Evolutionary conservation across 2,113 vertebrate genomes (phyloP).

Genomic region (Nerophis ophidion): DNA sequence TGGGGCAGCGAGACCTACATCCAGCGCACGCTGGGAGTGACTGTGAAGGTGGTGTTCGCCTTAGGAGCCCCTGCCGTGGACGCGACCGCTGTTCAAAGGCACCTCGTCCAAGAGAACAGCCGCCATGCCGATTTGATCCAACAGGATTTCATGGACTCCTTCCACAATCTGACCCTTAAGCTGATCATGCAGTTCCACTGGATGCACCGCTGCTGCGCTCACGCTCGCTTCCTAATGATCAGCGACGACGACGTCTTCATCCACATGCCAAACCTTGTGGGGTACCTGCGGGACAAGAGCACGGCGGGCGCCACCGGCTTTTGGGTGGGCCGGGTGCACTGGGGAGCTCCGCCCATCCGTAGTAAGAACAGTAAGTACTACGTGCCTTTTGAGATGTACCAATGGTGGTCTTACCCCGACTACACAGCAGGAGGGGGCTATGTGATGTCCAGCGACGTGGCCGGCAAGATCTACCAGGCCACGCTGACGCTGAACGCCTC

Average conservation of each 20-base stretch:
- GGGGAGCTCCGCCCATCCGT: slow-evolving; percentile 81
- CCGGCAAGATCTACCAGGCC: slow-evolving; percentile 81
- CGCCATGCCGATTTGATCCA: slow-evolving; percentile 82
- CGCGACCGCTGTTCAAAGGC: slow-evolving; percentile 54
- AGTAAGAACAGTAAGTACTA: slow-evolving; percentile 89
- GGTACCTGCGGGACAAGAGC: slow-evolving; percentile 77
- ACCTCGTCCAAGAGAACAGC: slow-evolving; percentile 75
- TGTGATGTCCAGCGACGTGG: slow-evolving; percentile 83
- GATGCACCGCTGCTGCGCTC: slow-evolving; percentile 82
- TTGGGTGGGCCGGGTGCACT: slow-evolving; percentile 89
- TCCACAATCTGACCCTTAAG: slow-evolving; percentile 93
- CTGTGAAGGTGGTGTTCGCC: slow-evolving; percentile 85
- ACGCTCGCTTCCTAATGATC: slow-evolving; percentile 91
- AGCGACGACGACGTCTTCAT: slow-evolving; percentile 94
- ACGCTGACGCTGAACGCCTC: slow-evolving; percentile 85
- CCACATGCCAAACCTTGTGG: slow-evolving; percentile 89
- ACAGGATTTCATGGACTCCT: slow-evolving; percentile 90
- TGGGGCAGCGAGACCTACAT: slow-evolving; percentile 89
- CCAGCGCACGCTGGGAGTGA: slow-evolving; percentile 71
- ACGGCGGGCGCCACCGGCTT: slow-evolving; percentile 73
- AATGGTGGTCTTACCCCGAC: slow-evolving; percentile 87
- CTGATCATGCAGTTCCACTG: slow-evolving; percentile 89
- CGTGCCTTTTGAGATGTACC: slow-evolving; percentile 87
- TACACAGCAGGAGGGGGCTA: slow-evolving; percentile 92
- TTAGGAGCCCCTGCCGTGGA: slow-evolving; percentile 63